Conservation (phyloP, 2,797 vertebrate species). For the Tenualosa ilisha region DNA sequence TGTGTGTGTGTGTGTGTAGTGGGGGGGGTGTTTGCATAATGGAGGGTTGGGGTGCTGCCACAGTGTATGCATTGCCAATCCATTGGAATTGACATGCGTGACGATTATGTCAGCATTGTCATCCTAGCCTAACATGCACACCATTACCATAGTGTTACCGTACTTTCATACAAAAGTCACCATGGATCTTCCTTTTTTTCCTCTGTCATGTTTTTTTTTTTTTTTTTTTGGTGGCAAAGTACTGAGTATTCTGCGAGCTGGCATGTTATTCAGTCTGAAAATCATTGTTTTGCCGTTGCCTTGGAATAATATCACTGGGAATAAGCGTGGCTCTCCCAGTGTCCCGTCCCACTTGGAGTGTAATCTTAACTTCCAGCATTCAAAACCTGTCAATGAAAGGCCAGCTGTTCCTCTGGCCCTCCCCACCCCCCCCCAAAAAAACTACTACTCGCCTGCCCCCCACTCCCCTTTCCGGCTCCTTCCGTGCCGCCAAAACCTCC, state of each 20-base stretch:
- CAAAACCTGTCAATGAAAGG: conserved; percentile 73
- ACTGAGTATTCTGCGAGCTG: neutral
- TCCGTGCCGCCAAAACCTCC: conserved; percentile 51
- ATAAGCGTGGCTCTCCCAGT: conserved; percentile 28
- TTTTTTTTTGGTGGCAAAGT: conserved; percentile 22
- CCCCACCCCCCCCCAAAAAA: neutral
- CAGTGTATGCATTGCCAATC: neutral
- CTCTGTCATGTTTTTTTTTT: conserved; percentile 32
- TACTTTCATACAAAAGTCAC: neutral
- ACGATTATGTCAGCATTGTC: conserved; percentile 28
- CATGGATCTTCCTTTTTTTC: neutral
- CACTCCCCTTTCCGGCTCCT: conserved; percentile 27
- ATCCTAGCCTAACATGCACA: neutral
- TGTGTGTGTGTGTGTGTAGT: conserved; percentile 19
- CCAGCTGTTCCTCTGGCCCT: conserved; percentile 69
- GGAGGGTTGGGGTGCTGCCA: neutral
- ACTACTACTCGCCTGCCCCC: neutral
- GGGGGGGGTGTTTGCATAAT: neutral
- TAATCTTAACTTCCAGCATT: conserved; percentile 70
- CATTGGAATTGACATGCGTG: conserved; percentile 28
- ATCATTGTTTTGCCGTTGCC: conserved; percentile 48
- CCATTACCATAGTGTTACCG: too few relatives aligned
- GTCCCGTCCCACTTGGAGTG: conserved; percentile 51
- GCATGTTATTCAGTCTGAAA: neutral
- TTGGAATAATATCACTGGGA: conserved; percentile 53